Conservation (phyloP, 2,797 vertebrate genomes). For the Merluccius polli region DNA sequence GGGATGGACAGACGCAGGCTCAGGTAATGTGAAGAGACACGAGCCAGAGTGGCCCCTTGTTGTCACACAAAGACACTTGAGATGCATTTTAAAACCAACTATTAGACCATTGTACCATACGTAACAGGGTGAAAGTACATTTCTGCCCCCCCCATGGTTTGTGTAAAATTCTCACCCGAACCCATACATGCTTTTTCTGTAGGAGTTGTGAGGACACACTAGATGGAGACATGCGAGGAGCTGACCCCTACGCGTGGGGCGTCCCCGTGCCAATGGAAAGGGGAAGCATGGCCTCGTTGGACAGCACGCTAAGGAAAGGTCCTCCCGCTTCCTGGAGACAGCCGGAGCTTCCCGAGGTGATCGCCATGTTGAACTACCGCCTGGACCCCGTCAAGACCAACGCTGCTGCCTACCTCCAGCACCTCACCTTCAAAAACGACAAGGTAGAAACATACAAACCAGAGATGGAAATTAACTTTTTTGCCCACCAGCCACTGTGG, state of each 20-base stretch:
- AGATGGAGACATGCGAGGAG: slow-evolving; percentile 77
- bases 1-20: slow-evolving; percentile 64
- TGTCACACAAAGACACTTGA: background rate
- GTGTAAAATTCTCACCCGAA: background rate
- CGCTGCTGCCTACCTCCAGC: slow-evolving; percentile 92
- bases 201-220: slow-evolving; percentile 96
- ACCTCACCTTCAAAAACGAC: slow-evolving; percentile 94
- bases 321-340: slow-evolving; percentile 84
- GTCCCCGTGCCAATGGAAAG: slow-evolving; percentile 85
- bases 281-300: slow-evolving; percentile 93
- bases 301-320: slow-evolving; percentile 88
- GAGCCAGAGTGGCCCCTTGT: no score
- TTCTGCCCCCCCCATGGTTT: no score
- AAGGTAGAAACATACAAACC: slow-evolving; percentile 84
- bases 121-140: no score
- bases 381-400: slow-evolving; percentile 93
- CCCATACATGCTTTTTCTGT: slow-evolving; percentile 2
- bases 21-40: slow-evolving; percentile 40
- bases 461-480: no score
- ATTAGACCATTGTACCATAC: background rate
- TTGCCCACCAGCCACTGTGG: no score
- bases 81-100: background rate
- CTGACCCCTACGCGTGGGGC: slow-evolving; percentile 83
- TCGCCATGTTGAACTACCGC: slow-evolving; percentile 93
- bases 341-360: slow-evolving; percentile 93